These are phyloP conservation scores for Ormia ochracea DNA, from an alignment of 2,888 invertebrate species.

Conservation along the genomic window DNA sequence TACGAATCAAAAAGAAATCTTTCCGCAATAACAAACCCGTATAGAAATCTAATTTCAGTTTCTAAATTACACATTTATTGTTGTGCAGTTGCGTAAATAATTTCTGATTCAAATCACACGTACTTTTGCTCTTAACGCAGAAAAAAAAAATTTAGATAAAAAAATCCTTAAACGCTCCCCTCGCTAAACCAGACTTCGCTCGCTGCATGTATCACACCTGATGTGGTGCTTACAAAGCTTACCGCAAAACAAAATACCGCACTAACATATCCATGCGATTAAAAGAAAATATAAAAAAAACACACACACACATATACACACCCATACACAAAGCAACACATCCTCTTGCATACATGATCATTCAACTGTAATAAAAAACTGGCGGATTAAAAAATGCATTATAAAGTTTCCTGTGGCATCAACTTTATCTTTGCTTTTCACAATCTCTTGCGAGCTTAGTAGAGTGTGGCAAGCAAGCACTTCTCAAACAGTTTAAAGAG, in stretches of 20 bases:
- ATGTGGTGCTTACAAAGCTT: slow-evolving; percentile 26
- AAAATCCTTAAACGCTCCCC: neutral
- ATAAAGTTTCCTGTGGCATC: slow-evolving; percentile 25
- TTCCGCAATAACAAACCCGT: no score
- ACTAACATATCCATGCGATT: neutral
- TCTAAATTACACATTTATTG: no score
- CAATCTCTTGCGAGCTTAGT: neutral
- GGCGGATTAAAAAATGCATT: slow-evolving; percentile 23
- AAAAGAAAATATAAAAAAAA: neutral
- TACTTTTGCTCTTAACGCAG: neutral
- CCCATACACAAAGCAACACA: neutral
- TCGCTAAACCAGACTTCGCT: slow-evolving; percentile 3
- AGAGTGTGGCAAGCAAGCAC: slow-evolving; percentile 8
- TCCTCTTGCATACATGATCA: neutral
- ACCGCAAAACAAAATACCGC: neutral
- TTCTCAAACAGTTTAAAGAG: neutral
- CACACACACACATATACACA: neutral
- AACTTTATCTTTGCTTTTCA: slow-evolving; percentile 5
- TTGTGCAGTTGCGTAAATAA: no score
- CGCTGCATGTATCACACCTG: slow-evolving; percentile 8
- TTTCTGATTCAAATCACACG: no score
- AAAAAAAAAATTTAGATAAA: neutral
- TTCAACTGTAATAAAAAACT: slow-evolving; percentile 1
- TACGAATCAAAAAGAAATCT: no score
- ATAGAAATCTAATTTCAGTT: no score